Base-by-base conservation (phyloP, 37 sponge, comb jelly and placozoan genomes). In the Cliona cf. orientalis region DNA sequence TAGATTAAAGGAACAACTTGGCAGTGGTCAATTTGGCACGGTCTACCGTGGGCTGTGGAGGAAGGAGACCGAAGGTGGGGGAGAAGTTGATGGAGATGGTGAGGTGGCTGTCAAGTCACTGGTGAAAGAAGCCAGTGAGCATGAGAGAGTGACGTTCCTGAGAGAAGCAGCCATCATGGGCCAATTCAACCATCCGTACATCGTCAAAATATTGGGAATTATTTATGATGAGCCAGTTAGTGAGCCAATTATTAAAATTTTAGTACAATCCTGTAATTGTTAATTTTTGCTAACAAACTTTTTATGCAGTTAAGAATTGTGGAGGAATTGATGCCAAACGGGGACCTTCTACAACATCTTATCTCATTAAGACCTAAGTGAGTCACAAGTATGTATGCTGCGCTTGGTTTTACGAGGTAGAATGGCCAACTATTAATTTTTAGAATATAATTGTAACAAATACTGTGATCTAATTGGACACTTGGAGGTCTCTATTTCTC, bases 151-250 rank as follows among this genome's bases (percentile, higher is more conserved):
- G 11, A 61, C 36, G 45, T 78, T 78, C 66, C 46, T 78, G 31
- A 65, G 63, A 41, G 79, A 78, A 49, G 79, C 79, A 5, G 66
- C 79, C 45, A 62, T 78, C 66, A 78, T 78, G 79, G 79, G 79
- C 25, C 79, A 78, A 35, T 78, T 78, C 66, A 78, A 78, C 2
- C 65, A 78, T n/a, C 46, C 79, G 2, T 23, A 78, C 34, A 46
- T 78, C 12, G 9, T 78, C 32, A 55, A 23, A 22, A 57, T 75
- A 59, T 36, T 34, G 12, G 76, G 76, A 22, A 35, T 75, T 9
- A 25, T 59, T 11, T 11, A 9, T 69, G 76, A 14, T n/a, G n/a
- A n/a, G n/a, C n/a, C n/a, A n/a, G n/a, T n/a, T n/a, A n/a, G n/a
- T n/a, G n/a, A n/a, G n/a, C n/a, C n/a, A n/a, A n/a, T n/a, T n/a